Base-by-base conservation (phyloP, 2,113 vertebrate species). In the Gavia stellata region DNA sequence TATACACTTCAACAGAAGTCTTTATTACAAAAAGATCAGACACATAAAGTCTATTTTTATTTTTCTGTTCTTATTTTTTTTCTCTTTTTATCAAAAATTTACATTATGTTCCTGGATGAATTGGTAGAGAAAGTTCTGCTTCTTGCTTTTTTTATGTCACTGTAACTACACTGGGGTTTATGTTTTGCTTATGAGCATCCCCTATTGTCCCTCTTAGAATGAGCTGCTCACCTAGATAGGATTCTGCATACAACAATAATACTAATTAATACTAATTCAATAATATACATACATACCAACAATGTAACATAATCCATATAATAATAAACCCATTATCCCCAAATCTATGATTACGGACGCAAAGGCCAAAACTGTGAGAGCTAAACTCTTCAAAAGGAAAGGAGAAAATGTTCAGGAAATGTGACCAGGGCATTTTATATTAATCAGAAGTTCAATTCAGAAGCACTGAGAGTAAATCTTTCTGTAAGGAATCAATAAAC, bases 121-220 rank as follows among this genome's bases (percentile, higher is more conserved):
- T 36, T 52, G 7, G 17, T 67, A 44, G 24, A 84, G 42, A 52
- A 56, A 56, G 5, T 91, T 81, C n/a, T 74, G 16, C 25, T 59
- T 81, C 18, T 65, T 92, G 25, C 16, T 50, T 55, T 80, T 58
- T 38, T 68, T 81, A 24, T 31, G 8, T 13, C 44, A 58, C 2
- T 91, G 15, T 67, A 87, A 38, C 24, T 83, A 31, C 25, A 40
- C 20, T 5, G 13, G 55, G 77, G 59, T 79, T 95, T 94, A 86
- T 91, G 78, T 79, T 96, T 92, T 91, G 65, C 36, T 95, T 81
- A 49, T 49, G 73, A 95, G 86, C 84, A 91, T 85, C 70, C 68
- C 70, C 77, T 92, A 26, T 70, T 84, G 86, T 84, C 8, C 38
- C 63, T 78, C 29, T 59, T 18, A 61, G 61, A 96, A 78, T 7